phyloP scores from a whole-genome alignment of 1,140 invertebrate species.

The Microplitis mediator region DNA sequence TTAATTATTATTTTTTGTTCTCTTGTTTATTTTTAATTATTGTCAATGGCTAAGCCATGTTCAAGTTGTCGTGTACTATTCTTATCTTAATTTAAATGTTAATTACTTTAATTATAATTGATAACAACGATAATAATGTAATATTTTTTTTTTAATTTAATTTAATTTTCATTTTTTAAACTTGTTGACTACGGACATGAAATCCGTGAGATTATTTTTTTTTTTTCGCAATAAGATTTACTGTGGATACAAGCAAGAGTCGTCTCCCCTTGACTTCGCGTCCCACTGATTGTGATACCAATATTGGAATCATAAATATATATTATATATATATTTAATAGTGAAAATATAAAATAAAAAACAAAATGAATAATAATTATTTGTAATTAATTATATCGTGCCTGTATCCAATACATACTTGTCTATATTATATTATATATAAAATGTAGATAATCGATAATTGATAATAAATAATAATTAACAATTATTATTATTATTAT shows the following conservation, averaged over 20 bases:
- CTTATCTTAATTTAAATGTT: constrained; percentile 21
- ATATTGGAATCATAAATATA: constrained; percentile 35
- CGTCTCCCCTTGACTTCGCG: constrained; percentile 24
- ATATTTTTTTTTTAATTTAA: constrained; percentile 2
- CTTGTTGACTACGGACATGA: constrained; percentile 42
- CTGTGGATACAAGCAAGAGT: constrained; percentile 7
- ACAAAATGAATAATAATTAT: constrained; percentile 32
- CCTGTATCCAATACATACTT: constrained; percentile 56
- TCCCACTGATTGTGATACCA: constrained; percentile 55
- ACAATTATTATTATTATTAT: neutral
- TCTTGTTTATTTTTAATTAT: constrained; percentile 12
- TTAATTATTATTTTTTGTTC: too few relatives aligned
- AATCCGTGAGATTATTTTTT: constrained; percentile 37
- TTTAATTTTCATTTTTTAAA: constrained; percentile 10
- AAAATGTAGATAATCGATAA: constrained; percentile 48
- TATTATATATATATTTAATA: too few relatives aligned
- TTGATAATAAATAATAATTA: constrained; percentile 25
- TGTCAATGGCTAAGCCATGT: constrained; percentile 49
- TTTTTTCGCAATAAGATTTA: neutral
- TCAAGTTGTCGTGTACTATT: constrained; percentile 35
- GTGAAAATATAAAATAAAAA: neutral
- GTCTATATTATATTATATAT: constrained; percentile 45
- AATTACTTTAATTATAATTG: too few relatives aligned
- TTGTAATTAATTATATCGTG: constrained; percentile 59
- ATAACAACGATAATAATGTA: neutral